Base-by-base conservation (phyloP, 1,140 invertebrate species). In the Conopomorpha cramerella region DNA sequence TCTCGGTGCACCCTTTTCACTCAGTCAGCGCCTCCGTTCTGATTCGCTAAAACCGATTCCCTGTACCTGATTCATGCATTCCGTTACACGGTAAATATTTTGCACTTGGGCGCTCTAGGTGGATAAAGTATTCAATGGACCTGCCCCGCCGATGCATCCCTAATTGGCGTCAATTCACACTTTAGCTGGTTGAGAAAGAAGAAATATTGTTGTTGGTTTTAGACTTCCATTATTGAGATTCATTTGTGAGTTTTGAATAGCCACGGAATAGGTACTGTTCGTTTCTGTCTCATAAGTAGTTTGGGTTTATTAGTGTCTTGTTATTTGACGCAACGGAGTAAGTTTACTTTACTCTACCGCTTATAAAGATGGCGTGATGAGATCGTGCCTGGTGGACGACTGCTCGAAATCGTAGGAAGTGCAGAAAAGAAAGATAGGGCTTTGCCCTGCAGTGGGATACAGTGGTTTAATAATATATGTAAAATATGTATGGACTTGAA, bases 41-140 rank as follows among this genome's bases (percentile, higher is more conserved):
- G 55, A 50, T 49, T 45, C 62, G 56, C 61, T 74, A 74, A 74
- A 74, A 74, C 63, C 66, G 47, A 71, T 74, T 74, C 66, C 62
- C 65, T 74, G 70, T 74, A 66, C 70, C 70, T 65, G 66, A 73
- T 73, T 71, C 71, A 60, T 73, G 66, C 68, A 71, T 71, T 71
- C 70, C 61, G 61, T 70, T 71, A 74, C 70, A 70, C 60, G 63
- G 63, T 71, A 71, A 74, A 74, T 71, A 74, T 74, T 71, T 71
- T 74, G 49, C 70, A 68, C 66, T 60, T 57, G 53, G 57, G 55
- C 59, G 63, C 63, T 67, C 67, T 64, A 52, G 53, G 47, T 53
- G 48, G 43, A 55, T 60, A 50, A 67, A 66, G 55, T 59, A 73
- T 65, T 68, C 60, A 64, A 62, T 57, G 46, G 61, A 47, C 46